Conservation (phyloP, 2,888 invertebrate species). For the Scrobipalpa atriplicella region DNA sequence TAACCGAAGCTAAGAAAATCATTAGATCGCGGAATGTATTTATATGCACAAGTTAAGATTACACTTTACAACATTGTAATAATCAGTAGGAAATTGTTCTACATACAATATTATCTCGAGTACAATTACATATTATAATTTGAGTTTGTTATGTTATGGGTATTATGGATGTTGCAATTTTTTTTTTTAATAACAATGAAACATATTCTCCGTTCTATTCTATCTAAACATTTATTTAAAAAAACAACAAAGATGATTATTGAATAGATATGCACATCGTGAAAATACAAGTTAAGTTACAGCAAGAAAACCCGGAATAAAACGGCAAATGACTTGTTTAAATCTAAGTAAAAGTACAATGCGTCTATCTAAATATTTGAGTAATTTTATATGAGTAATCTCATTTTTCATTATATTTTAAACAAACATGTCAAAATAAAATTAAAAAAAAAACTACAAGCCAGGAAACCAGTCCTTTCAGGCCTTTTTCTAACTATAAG, state of each 20-base stretch:
- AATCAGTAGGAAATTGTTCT: slow-evolving; percentile 7
- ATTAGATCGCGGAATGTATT: slow-evolving; percentile 9
- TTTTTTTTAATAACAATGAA: not conserved
- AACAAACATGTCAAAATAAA: too few species aligned
- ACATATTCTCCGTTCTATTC: slow-evolving; percentile 1
- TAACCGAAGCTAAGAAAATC: not conserved
- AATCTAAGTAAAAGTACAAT: too few species aligned
- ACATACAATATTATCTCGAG: not conserved
- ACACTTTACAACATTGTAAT: not conserved
- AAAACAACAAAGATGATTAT: not conserved
- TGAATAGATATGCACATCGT: not conserved
- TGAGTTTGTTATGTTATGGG: not conserved
- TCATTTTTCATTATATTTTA: too few species aligned
- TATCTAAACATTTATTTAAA: not conserved
- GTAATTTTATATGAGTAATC: too few species aligned
- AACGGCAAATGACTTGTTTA: not conserved
- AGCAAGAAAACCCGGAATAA: not conserved
- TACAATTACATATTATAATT: not conserved
- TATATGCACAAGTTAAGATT: slow-evolving; percentile 13
- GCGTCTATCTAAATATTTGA: too few species aligned
- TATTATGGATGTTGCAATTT: not conserved
- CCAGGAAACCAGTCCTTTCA: not conserved
- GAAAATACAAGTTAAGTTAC: not conserved
- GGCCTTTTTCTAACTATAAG: too few species aligned
- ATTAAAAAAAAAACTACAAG: too few species aligned